phyloP scores from a whole-genome alignment of 1,140 invertebrate genomes.

The Littorina saxatilis region DNA sequence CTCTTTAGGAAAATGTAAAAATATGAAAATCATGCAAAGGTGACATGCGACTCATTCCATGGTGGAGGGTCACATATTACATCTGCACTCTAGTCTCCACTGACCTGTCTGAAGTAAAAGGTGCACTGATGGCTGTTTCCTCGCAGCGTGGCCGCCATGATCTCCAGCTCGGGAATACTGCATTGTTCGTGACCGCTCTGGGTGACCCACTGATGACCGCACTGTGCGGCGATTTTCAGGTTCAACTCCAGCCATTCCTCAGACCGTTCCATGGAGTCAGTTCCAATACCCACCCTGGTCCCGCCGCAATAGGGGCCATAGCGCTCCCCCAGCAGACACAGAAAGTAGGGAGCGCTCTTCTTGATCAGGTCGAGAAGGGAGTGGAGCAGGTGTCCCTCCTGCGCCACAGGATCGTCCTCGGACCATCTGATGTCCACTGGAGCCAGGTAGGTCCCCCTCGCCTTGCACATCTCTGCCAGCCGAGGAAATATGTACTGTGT shows the following conservation, averaged over 20 bases:
- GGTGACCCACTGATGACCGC: slow-evolving; percentile 69
- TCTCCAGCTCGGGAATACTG: slow-evolving; percentile 73
- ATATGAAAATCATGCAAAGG: no score
- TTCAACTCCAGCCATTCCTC: slow-evolving; percentile 68
- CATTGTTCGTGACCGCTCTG: slow-evolving; percentile 64
- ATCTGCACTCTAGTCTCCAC: no score
- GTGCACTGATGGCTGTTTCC: slow-evolving; percentile 58
- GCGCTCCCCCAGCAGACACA: slow-evolving; percentile 71
- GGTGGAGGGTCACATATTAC: no score
- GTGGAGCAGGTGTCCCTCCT: slow-evolving; percentile 62
- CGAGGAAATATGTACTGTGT: slow-evolving; percentile 62
- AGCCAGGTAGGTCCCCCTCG: slow-evolving; percentile 63
- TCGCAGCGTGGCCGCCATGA: slow-evolving; percentile 70
- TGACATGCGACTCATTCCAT: no score
- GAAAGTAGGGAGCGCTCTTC: slow-evolving; percentile 69
- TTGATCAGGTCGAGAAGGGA: slow-evolving; percentile 64
- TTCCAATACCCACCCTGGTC: not conserved
- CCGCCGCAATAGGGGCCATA: slow-evolving; percentile 66
- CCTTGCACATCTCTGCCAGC: slow-evolving; percentile 57
- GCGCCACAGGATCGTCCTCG: slow-evolving; percentile 50
- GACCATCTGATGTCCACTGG: slow-evolving; percentile 68
- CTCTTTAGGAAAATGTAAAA: no score
- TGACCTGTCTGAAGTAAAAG: slow-evolving; percentile 70
- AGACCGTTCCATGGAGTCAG: not conserved
- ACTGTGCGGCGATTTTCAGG: slow-evolving; percentile 63